These are phyloP conservation scores for Aphelinus atriplicis DNA, from an alignment of 1,140 invertebrate species.

Conservation along the genomic window DNA sequence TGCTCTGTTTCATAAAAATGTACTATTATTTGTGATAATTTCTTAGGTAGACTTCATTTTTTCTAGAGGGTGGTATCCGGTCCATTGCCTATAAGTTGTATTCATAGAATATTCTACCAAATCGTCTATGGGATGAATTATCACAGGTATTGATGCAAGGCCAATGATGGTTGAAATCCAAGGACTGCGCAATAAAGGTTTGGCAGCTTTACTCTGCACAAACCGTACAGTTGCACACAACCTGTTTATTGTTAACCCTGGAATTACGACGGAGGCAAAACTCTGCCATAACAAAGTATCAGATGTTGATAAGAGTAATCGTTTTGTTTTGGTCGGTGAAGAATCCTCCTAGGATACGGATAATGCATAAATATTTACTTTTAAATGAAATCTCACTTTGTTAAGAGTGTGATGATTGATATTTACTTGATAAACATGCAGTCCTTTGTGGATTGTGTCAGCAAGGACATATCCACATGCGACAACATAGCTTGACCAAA, in stretches of 20 bases:
- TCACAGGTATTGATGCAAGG: constrained; percentile 87
- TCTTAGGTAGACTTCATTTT: constrained; percentile 4
- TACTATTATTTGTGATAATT: neutral
- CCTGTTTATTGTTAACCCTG: constrained; percentile 92
- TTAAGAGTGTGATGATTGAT: constrained; percentile 14
- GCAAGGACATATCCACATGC: constrained; percentile 88
- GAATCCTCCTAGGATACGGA: constrained; percentile 45
- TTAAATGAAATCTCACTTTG: neutral
- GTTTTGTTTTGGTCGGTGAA: constrained; percentile 53
- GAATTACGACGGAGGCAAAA: constrained; percentile 90
- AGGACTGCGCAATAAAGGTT: constrained; percentile 67
- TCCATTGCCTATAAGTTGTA: constrained; percentile 69
- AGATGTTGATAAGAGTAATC: constrained; percentile 72
- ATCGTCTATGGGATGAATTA: constrained; percentile 90
- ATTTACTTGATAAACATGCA: constrained; percentile 73
- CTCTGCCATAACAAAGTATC: constrained; percentile 94
- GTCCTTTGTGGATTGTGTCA: constrained; percentile 85
- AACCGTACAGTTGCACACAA: constrained; percentile 75
- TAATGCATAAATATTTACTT: constrained; percentile 45
- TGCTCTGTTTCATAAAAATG: neutral
- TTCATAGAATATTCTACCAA: constrained; percentile 85
- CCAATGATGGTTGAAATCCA: constrained; percentile 83
- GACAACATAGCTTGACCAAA: constrained; percentile 82
- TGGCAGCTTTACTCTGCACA: constrained; percentile 65
- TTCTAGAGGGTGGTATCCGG: constrained; percentile 53